Base-by-base conservation (phyloP, 2,797 vertebrate genomes). In the Gymnodraco acuticeps region DNA sequence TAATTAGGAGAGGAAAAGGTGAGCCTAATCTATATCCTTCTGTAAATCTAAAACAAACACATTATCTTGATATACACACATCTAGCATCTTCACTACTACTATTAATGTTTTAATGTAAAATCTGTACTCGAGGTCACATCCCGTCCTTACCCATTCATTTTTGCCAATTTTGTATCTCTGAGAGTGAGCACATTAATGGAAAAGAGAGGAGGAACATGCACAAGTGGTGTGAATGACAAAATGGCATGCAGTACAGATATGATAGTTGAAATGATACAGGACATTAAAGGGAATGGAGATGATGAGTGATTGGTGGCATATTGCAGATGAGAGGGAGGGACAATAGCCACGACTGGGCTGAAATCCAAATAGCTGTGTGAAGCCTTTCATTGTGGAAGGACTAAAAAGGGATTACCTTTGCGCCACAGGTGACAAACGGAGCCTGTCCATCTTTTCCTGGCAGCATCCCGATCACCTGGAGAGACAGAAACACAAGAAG, bases 381-480 rank as follows among this genome's bases (percentile, higher is more conserved):
- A 71, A 64, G 65, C 46, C 46, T 56, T 63, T 80, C 73, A 72
- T 54, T 74, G 51, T 75, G 78, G 78, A 73, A 75, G 86, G 83
- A 86, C 65, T 72, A 73, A 84, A 51, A 54, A 64, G 67, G 61
- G 74, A 75, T 94, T 93, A 95, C 95, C 94, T 95, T 96, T 66
- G 93, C 87, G 31, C 83, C 92, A 77, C 95, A 96, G 83, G 90
- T 96, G 85, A 96, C 92, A 65, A 61, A 93, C 1, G 95, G 95
- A 66, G 93, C 75, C 64, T 89, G 70, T 17, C 87, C 90, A 2
- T 89, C 38, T 15, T 70, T 87, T 70, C 91, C 91, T 82, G 95
- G 95, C 78, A 88, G 51, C 91, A 95, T 64, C 52, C 93, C 93
- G 60, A 95, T 96, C 75, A 96, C 95, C 95, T 96, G 82, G 45